Conservation (phyloP, 2,797 vertebrate species). For the Sebastes melanostomus region DNA sequence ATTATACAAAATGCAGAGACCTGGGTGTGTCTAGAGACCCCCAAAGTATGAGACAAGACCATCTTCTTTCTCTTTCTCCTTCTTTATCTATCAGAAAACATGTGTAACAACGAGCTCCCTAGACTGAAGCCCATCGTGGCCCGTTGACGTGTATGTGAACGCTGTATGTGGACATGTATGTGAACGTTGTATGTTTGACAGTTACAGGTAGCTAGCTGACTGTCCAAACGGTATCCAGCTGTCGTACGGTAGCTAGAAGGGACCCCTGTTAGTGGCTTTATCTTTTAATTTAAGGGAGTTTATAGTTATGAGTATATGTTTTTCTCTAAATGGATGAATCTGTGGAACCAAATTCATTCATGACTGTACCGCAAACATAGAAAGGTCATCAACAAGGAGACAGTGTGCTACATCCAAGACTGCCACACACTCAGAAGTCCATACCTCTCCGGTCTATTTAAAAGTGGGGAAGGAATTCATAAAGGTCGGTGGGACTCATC, state of each 20-base stretch:
- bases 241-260: no score
- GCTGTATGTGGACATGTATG: no score
- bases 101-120: background rate
- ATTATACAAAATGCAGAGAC: background rate
- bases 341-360: background rate
- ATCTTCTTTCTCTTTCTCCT: background rate
- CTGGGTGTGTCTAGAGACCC: background rate
- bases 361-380: background rate
- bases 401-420: constrained; percentile 30
- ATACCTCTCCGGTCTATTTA: constrained; percentile 72
- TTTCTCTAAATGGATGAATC: background rate
- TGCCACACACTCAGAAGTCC: constrained; percentile 33
- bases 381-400: constrained; percentile 44
- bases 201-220: no score
- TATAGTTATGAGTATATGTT: no score
- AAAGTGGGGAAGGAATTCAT: constrained; percentile 75
- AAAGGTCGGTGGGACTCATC: constrained; percentile 69
- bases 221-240: no score
- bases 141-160: background rate
- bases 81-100: background rate
- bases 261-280: no score
- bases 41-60: background rate
- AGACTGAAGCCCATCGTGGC: background rate
- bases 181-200: no score
- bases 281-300: background rate